Percentiles rank a stretch among this genome's conserved stretches.
These are phyloP conservation scores for Phengaris alcon DNA, from an alignment of 2,888 invertebrate species.

Conservation along the genomic window DNA sequence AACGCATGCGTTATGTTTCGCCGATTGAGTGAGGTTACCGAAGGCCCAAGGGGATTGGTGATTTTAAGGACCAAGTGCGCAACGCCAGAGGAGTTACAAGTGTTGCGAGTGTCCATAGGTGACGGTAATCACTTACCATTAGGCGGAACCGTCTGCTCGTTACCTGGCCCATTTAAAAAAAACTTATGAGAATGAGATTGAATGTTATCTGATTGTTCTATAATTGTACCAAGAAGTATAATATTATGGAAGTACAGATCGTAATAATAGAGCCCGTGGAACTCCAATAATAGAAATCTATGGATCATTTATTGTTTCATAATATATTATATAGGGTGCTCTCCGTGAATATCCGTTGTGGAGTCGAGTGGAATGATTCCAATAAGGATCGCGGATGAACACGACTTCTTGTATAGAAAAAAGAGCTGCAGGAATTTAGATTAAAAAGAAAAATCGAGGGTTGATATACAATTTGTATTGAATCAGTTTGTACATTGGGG, in stretches of 20 bases:
- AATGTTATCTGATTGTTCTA: no score
- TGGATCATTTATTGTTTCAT: constrained; percentile 14
- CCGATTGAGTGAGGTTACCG: no score
- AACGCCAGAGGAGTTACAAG: no score
- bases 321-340: neutral
- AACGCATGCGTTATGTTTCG: no score
- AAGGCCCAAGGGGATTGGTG: no score
- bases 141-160: no score
- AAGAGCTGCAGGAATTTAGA: constrained; percentile 9
- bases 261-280: neutral
- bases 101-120: no score
- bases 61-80: no score
- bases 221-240: neutral
- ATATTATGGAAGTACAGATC: neutral
- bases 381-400: neutral
- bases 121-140: no score
- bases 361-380: constrained; percentile 5
- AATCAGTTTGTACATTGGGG: neutral
- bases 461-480: neutral
- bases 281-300: neutral
- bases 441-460: neutral
- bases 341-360: constrained; percentile 5
- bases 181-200: no score
- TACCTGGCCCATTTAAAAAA: no score
- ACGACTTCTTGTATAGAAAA: neutral